phyloP scores from a whole-genome alignment of 2,888 invertebrate genomes.

The Watsonalla cultraria region DNA sequence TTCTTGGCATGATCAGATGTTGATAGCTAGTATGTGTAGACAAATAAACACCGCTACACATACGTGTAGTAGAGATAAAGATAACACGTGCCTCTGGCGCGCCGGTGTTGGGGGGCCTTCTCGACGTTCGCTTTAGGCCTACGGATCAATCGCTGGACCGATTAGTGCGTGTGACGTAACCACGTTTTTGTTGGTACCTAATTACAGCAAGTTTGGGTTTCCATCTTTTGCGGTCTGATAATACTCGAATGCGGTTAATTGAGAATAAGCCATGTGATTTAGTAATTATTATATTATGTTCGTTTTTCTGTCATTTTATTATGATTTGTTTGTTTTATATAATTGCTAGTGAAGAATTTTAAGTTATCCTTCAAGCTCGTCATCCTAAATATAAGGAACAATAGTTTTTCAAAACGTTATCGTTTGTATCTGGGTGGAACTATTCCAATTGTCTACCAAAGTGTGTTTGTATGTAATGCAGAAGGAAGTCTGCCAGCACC shows the following conservation, averaged over 20 bases:
- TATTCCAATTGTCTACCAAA: constrained; percentile 3
- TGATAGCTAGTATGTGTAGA: constrained; percentile 26
- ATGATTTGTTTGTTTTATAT: not conserved
- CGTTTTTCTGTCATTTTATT: not conserved
- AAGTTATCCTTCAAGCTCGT: not conserved
- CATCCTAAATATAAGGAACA: too few relatives aligned
- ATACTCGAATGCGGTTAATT: not conserved
- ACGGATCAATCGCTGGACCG: constrained; percentile 34
- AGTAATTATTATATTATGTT: not conserved
- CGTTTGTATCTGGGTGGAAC: not conserved
- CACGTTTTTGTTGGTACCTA: constrained; percentile 13
- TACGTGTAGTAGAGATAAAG: constrained; percentile 18
- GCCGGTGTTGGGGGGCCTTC: constrained; percentile 28
- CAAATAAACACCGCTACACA: constrained; percentile 19
- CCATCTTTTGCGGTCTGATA: constrained; percentile 8
- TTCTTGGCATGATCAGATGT: constrained; percentile 25
- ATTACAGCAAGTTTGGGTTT: not conserved
- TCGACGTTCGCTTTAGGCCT: constrained; percentile 21
- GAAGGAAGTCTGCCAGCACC: constrained; percentile 8
- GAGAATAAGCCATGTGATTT: not conserved
- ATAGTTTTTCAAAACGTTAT: not conserved
- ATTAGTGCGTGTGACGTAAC: constrained; percentile 36
- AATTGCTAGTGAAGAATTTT: not conserved
- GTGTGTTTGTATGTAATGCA: constrained; percentile 12
- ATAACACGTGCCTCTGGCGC: constrained; percentile 41